Evolutionary conservation across 2,113 vertebrate genomes (phyloP), one percentile per base, ranked within the genome.

Genomic region (Caranx melampygus): DNA sequence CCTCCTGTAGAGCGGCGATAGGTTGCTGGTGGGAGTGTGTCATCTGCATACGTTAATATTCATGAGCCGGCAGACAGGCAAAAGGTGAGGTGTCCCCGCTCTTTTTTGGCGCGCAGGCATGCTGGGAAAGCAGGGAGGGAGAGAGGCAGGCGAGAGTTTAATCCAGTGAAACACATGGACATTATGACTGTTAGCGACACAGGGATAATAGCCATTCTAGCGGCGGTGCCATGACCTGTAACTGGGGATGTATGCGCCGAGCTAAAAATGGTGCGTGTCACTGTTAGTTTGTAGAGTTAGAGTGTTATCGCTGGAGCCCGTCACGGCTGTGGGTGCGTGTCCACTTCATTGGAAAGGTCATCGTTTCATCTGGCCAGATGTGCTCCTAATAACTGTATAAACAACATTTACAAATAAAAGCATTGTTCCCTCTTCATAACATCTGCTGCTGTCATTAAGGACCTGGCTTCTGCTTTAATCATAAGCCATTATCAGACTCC

Each of bases 41-140:
- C 92, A 92, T 92, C 91, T 92, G 74, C 92, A 92, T 88, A 86
- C 40, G 83, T 93, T 92, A 92, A 93, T 92, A 94, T 94, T 92
- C 77, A 94, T 92, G 87, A 88, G 75, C 58, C 58, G 3, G 65
- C 40, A 80, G 75, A 64, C 83, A 87, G 85, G 81, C 60, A 63
- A 87, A 82, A 88, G 91, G 90, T 89, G 88, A 92, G 75, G 52
- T 49, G 57, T 67, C 37, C 81, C 78, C 3, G 44, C 52, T 77
- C 80, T 45, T 61, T 26, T 61, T 67, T 45, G 0, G n/a, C 10
- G 57, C 51, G 15, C 40, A 4, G 49, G 65, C 83, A 79, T 31
- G 86, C 75, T 79, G 88, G 82, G 75, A 81, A 83, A 11, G 47
- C 57, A 45, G 40, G 31, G 86, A 75, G 6, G 66, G 80, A 77